A percentile compares a stretch with the other conserved stretches of the same genome.
These are phyloP conservation scores for Diglossa cyanea DNA, from an alignment of 2,797 vertebrate genomes.

Conservation along the genomic window DNA sequence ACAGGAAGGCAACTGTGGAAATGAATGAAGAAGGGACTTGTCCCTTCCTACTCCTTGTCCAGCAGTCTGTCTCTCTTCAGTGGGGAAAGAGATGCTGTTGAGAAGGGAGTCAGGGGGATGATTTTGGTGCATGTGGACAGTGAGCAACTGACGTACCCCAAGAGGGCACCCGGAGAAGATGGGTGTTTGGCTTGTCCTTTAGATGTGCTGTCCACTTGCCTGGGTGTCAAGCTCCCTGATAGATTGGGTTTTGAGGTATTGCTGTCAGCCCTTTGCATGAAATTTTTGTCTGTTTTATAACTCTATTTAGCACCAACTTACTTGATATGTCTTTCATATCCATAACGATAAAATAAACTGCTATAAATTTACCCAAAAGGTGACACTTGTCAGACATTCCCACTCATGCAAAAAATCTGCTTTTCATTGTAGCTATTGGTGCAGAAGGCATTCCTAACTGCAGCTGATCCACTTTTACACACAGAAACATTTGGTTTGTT, in stretches of 20 bases:
- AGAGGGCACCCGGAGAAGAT: rapidly evolving
- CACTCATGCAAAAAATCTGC: neutral
- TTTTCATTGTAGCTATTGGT: neutral
- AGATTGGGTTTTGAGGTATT: neutral
- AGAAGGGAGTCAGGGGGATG: rapidly evolving
- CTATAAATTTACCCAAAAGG: neutral
- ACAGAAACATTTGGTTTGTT: neutral
- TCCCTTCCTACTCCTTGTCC: neutral
- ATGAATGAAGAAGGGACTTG: neutral
- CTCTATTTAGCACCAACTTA: neutral
- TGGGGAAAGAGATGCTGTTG: rapidly evolving
- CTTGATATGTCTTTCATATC: neutral
- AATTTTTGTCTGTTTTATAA: neutral
- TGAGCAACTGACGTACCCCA: neutral
- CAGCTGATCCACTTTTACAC: neutral
- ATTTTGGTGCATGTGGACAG: neutral
- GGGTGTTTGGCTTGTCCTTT: neutral
- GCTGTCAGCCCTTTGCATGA: neutral
- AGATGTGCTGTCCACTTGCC: neutral
- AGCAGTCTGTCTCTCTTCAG: rapidly evolving
- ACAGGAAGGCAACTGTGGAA: rapidly evolving
- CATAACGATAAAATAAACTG: neutral
- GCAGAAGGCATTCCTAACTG: neutral
- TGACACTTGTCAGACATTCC: neutral
- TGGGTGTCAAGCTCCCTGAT: neutral